Conservation (phyloP, 2,797 vertebrate genomes). For the Synaphobranchus kaupii region DNA sequence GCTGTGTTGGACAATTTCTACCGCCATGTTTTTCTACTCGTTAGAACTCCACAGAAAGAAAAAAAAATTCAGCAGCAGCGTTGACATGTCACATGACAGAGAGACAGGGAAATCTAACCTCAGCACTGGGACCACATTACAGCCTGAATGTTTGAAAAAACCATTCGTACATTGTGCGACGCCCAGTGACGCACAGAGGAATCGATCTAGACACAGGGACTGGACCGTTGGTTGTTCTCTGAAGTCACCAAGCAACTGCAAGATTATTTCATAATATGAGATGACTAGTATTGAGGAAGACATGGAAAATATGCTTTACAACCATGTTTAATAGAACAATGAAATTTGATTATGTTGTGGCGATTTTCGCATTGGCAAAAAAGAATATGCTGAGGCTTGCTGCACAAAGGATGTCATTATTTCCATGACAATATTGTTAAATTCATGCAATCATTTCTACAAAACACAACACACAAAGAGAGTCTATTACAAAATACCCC, state of each 20-base stretch:
- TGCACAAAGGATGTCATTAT: conserved; percentile 43
- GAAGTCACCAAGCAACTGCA: background rate
- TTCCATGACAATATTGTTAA: conserved; percentile 59
- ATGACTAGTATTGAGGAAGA: background rate
- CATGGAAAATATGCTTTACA: background rate
- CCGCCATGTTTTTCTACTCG: background rate
- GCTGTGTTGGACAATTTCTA: conserved; percentile 22
- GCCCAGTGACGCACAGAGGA: background rate
- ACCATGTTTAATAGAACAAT: no score
- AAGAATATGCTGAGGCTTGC: conserved; percentile 23
- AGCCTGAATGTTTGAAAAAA: background rate
- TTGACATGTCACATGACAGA: background rate
- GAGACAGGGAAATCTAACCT: conserved; percentile 13
- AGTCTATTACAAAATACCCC: conserved; percentile 33
- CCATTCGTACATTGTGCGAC: background rate
- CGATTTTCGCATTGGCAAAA: background rate
- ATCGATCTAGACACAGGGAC: background rate
- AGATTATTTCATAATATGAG: background rate
- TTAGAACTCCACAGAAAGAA: conserved; percentile 18
- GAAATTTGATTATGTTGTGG: background rate
- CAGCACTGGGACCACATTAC: conserved; percentile 27
- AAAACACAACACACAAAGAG: conserved; percentile 54
- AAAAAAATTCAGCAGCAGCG: conserved; percentile 21
- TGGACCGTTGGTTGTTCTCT: background rate
- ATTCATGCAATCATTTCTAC: conserved; percentile 65